phyloP scores from a whole-genome alignment of 92 coral and sea anemone species.

The Muricea muricata region DNA sequence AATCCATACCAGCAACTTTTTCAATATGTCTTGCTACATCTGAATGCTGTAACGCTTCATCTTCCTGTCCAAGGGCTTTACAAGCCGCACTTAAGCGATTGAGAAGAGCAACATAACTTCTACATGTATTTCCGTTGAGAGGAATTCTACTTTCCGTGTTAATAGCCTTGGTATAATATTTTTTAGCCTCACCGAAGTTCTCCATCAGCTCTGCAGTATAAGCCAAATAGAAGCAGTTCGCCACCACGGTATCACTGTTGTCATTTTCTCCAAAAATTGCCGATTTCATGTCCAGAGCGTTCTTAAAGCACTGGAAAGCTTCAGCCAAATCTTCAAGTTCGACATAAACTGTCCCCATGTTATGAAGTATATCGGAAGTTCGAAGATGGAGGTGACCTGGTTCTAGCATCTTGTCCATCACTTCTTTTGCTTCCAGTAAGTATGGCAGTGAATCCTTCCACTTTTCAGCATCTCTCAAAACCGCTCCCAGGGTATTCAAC shows the following conservation, averaged over 20 bases:
- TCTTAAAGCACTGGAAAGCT: neutral
- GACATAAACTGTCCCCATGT: neutral
- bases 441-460: neutral
- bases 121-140: neutral
- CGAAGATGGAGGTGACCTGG: neutral
- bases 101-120: neutral
- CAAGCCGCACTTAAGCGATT: neutral
- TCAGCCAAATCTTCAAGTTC: neutral
- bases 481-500: neutral
- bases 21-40: slow-evolving; percentile 2
- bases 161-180: neutral
- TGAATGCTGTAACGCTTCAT: slow-evolving; percentile 17
- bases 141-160: neutral
- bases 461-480: neutral
- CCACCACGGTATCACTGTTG: neutral
- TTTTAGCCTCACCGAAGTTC: neutral
- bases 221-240: neutral
- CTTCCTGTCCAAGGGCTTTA: neutral
- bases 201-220: neutral
- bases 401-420: neutral
- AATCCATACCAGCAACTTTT: neutral
- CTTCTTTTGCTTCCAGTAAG: slow-evolving; percentile 14
- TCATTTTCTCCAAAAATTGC: neutral
- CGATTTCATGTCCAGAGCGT: neutral
- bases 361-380: neutral